Conservation (phyloP, 1,140 invertebrate genomes). For the Bombus haemorrhoidalis region DNA sequence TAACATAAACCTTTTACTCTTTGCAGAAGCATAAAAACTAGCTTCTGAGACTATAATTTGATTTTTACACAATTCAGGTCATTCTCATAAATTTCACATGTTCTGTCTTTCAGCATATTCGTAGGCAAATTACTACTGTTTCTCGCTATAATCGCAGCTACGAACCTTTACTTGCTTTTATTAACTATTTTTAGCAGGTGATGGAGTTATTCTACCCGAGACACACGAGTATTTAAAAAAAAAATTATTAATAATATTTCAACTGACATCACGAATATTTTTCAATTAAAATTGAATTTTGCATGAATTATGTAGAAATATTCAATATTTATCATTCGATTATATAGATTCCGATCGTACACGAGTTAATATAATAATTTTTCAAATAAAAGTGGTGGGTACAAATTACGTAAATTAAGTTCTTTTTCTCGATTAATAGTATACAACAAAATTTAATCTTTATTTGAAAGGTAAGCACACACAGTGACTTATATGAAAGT, state of each 20-base stretch:
- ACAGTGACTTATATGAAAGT: neutral
- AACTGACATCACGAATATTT: neutral
- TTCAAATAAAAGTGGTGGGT: neutral
- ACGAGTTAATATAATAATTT: neutral
- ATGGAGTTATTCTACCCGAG: constrained; percentile 48
- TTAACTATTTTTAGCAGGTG: constrained; percentile 69
- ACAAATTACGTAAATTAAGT: neutral
- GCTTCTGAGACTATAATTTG: neutral
- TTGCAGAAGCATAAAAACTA: neutral
- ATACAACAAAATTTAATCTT: neutral
- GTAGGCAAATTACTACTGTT: constrained; percentile 41
- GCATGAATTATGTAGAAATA: neutral
- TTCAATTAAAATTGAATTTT: neutral
- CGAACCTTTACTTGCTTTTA: constrained; percentile 48
- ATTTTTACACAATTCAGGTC: neutral
- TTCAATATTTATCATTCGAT: neutral
- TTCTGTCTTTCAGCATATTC: constrained; percentile 65
- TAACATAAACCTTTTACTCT: neutral
- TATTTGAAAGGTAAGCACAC: constrained; percentile 23
- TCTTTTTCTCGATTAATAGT: neutral
- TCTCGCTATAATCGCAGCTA: constrained; percentile 39
- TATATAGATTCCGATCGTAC: neutral
- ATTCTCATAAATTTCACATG: constrained; percentile 13
- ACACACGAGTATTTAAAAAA: neutral
- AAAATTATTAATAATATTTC: neutral